A percentile compares a stretch with the other conserved stretches of the same genome.
These are phyloP conservation scores for Leucophora obtusa DNA, from an alignment of 2,888 invertebrate genomes.

Conservation along the genomic window DNA sequence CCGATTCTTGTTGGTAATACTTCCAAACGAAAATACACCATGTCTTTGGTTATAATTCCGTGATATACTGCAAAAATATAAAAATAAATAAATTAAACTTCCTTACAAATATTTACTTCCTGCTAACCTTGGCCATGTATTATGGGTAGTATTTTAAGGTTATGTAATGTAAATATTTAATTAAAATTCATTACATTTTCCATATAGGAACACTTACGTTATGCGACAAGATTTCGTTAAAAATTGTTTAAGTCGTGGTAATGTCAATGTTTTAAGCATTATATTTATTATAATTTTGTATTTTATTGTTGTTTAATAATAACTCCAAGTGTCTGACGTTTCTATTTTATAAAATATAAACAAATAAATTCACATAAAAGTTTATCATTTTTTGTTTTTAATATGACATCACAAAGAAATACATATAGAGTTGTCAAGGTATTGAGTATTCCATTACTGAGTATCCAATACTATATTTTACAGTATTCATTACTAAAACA, in stretches of 20 bases:
- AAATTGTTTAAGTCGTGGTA: not conserved
- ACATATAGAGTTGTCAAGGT: no score
- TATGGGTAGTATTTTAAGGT: constrained; percentile 58
- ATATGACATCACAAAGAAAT: no score
- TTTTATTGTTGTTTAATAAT: not conserved
- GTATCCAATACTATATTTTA: no score
- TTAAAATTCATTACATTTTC: not conserved
- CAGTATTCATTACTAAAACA: no score
- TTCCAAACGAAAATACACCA: constrained; percentile 70
- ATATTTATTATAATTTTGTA: not conserved
- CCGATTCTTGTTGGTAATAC: constrained; percentile 80
- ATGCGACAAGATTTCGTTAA: constrained; percentile 33
- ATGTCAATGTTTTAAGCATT: constrained; percentile 47
- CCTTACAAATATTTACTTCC: constrained; percentile 22
- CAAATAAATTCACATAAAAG: constrained; percentile 14
- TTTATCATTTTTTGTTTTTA: not conserved
- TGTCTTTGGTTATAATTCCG: constrained; percentile 68
- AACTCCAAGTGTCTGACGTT: not conserved
- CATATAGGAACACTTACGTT: constrained; percentile 44
- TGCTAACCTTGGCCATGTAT: constrained; percentile 50
- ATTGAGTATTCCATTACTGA: no score
- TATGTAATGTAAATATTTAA: constrained; percentile 70
- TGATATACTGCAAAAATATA: constrained; percentile 22
- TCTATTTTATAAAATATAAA: constrained; percentile 18
- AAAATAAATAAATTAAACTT: not conserved